Conservation (phyloP, 2,888 invertebrate species). For the Diaperis boleti region DNA sequence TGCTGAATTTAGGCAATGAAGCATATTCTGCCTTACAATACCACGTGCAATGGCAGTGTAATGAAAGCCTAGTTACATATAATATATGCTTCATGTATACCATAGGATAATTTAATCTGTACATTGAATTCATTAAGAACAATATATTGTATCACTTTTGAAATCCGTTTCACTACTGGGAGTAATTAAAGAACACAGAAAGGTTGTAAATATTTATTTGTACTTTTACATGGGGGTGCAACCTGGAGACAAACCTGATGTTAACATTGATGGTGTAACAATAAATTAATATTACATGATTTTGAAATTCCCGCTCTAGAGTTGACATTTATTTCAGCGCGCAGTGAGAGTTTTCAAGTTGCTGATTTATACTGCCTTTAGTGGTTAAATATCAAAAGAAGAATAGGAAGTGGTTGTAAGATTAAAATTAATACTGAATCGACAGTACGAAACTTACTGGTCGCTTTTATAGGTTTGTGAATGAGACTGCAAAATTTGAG, state of each 20-base stretch:
- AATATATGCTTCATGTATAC: slow-evolving; percentile 49
- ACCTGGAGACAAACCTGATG: slow-evolving; percentile 4
- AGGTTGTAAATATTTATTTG: slow-evolving; percentile 1
- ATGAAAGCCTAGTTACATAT: slow-evolving; percentile 48
- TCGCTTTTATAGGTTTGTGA: no score
- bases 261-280: no score
- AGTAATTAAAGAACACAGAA: slow-evolving; percentile 6
- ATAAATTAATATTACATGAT: no score
- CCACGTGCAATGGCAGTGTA: slow-evolving; percentile 48
- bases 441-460: no score
- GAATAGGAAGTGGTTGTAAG: no score
- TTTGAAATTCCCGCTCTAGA: no score
- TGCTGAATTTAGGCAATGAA: slow-evolving; percentile 44
- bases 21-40: slow-evolving; percentile 47
- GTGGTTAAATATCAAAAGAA: no score
- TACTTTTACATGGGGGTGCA: background rate
- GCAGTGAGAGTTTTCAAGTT: no score
- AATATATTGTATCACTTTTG: slow-evolving; percentile 46
- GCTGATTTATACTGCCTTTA: no score
- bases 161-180: slow-evolving; percentile 1
- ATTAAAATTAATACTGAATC: no score
- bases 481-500: no score
- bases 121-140: slow-evolving; percentile 48
- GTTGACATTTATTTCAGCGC: no score
- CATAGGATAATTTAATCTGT: slow-evolving; percentile 48